Evolutionary conservation across 2,888 invertebrate genomes (phyloP).

Genomic region (Arrhopalites spinosus): DNA sequence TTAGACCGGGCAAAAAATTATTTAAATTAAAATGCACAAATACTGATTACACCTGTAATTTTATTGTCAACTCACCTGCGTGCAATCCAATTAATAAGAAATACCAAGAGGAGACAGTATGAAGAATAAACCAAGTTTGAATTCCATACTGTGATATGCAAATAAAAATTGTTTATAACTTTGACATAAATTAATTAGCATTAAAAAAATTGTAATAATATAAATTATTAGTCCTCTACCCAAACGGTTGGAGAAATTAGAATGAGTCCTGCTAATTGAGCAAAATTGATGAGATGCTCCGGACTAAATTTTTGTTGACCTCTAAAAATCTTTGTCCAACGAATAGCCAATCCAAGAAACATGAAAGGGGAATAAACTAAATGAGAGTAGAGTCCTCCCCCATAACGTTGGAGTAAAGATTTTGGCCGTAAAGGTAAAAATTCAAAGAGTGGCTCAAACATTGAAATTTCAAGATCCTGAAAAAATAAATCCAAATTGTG

Average conservation of each 20-base stretch:
- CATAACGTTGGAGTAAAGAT: constrained; percentile 63
- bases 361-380: constrained; percentile 59
- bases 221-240: constrained; percentile 3
- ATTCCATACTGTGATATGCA: constrained; percentile 16
- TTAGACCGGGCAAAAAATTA: too few relatives aligned
- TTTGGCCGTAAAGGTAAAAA: constrained; percentile 67
- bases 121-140: constrained; percentile 29
- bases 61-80: constrained; percentile 60
- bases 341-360: constrained; percentile 38
- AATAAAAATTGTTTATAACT: neutral
- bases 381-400: constrained; percentile 64
- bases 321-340: constrained; percentile 21
- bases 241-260: neutral
- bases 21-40: too few relatives aligned
- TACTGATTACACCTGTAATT: too few relatives aligned
- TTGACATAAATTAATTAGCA: neutral
- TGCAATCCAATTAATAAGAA: constrained; percentile 66
- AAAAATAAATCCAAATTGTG: neutral
- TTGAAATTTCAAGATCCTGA: constrained; percentile 54
- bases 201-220: neutral
- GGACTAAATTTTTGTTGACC: constrained; percentile 39
- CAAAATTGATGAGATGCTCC: constrained; percentile 49
- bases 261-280: constrained; percentile 42
- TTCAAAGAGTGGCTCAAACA: constrained; percentile 65
- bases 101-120: constrained; percentile 6